These are phyloP conservation scores for Rhynchomys soricoides DNA, from an alignment of 2,113 vertebrate genomes.

Conservation along the genomic window DNA sequence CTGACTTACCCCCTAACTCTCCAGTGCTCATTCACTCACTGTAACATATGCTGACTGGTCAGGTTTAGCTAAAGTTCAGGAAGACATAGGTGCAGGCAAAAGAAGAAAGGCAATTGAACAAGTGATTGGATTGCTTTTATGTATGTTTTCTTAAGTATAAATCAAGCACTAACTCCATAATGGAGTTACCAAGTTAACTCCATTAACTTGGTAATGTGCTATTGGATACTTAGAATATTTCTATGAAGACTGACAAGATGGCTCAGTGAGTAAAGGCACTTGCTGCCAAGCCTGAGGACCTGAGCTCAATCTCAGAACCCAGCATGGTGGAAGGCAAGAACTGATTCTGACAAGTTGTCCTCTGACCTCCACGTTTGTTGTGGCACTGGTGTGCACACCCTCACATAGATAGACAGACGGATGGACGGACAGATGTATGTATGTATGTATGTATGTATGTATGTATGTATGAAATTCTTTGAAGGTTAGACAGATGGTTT, in stretches of 20 bases:
- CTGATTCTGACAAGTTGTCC: background rate
- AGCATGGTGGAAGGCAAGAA: background rate
- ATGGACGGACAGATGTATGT: too few species aligned
- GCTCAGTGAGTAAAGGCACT: background rate
- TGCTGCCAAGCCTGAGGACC: background rate
- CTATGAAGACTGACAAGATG: background rate
- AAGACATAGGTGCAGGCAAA: background rate
- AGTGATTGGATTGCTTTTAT: background rate
- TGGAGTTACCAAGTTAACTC: too few species aligned
- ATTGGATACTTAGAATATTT: background rate
- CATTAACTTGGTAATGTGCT: background rate
- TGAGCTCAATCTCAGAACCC: background rate
- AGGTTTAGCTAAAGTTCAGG: background rate
- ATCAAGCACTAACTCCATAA: background rate
- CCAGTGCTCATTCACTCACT: background rate
- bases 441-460: rapidly evolving
- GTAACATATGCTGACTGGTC: background rate
- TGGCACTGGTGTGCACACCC: background rate
- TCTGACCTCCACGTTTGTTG: too few species aligned
- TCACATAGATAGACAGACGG: background rate
- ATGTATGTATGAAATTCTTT: background rate
- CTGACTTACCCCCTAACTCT: background rate
- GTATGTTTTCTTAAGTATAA: background rate
- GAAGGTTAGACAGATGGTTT: background rate
- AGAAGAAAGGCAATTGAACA: background rate